Conservation (phyloP, 2,888 invertebrate species). For the Nemoura dubitans region DNA sequence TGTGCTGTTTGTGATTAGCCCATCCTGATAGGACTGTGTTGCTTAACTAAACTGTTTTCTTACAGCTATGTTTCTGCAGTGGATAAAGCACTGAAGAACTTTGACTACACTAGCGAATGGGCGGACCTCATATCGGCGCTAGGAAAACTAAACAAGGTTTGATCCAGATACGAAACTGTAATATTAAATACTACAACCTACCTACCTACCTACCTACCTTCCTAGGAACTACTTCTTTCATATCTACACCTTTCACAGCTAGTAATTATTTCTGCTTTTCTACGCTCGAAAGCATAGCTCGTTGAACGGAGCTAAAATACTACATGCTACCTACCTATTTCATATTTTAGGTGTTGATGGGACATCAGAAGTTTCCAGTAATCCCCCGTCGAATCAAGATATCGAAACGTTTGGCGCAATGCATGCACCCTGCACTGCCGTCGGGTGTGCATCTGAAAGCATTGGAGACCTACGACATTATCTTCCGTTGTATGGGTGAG, state of each 20-base stretch:
- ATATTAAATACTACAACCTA: neutral
- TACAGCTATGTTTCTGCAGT: constrained; percentile 75
- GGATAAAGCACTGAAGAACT: constrained; percentile 88
- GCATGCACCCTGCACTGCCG: constrained; percentile 91
- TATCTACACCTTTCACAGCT: too few relatives aligned
- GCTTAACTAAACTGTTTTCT: constrained; percentile 49
- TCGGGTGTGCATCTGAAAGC: constrained; percentile 92
- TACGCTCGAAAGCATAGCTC: neutral
- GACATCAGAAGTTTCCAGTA: constrained; percentile 82
- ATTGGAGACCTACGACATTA: constrained; percentile 88
- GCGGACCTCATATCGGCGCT: constrained; percentile 91
- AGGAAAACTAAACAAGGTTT: constrained; percentile 85
- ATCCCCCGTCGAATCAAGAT: constrained; percentile 88
- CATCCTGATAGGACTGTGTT: too few relatives aligned
- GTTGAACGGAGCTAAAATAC: neutral
- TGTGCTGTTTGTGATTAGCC: too few relatives aligned
- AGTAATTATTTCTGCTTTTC: too few relatives aligned
- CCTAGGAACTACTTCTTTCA: too few relatives aligned
- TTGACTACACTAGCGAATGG: constrained; percentile 96
- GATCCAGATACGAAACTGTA: constrained; percentile 57
- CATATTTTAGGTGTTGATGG: constrained; percentile 73
- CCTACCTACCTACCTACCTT: too few relatives aligned
- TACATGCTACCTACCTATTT: too few relatives aligned
- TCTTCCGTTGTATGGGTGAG: constrained; percentile 84
- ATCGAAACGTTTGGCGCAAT: constrained; percentile 90